Conservation (phyloP, 2,888 invertebrate genomes). For the Trachelus troglodyta region DNA sequence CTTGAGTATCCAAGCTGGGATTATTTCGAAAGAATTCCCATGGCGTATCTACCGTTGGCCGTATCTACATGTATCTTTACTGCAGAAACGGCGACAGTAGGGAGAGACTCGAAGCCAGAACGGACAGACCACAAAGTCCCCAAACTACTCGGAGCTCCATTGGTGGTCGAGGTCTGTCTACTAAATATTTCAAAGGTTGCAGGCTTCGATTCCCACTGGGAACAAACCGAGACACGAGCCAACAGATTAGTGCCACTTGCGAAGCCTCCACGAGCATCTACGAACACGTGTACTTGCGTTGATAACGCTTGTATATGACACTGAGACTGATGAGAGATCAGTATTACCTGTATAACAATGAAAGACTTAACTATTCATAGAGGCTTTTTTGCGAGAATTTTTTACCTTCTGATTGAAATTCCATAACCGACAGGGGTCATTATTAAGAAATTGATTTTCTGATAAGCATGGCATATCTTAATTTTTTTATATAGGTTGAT, state of each 20-base stretch:
- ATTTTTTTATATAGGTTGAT: background rate
- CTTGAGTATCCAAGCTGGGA: background rate
- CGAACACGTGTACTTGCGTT: background rate
- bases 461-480: background rate
- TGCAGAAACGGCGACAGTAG: background rate
- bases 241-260: slow-evolving; percentile 24
- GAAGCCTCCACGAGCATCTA: slow-evolving; percentile 14
- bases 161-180: slow-evolving; percentile 16
- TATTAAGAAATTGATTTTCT: background rate
- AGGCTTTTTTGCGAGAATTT: background rate
- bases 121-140: slow-evolving; percentile 24
- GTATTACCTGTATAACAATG: background rate
- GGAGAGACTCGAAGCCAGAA: slow-evolving; percentile 12
- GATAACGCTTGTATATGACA: background rate
- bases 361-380: slow-evolving; percentile 7
- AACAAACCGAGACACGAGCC: slow-evolving; percentile 19
- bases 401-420: background rate
- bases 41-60: background rate
- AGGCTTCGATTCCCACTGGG: slow-evolving; percentile 21
- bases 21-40: background rate
- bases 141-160: slow-evolving; percentile 21
- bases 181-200: slow-evolving; percentile 22
- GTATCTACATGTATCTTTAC: background rate
- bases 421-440: background rate
- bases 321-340: background rate